phyloP scores from a whole-genome alignment of 35 echinoderm and acorn worm species.

The Diadema setosum region DNA sequence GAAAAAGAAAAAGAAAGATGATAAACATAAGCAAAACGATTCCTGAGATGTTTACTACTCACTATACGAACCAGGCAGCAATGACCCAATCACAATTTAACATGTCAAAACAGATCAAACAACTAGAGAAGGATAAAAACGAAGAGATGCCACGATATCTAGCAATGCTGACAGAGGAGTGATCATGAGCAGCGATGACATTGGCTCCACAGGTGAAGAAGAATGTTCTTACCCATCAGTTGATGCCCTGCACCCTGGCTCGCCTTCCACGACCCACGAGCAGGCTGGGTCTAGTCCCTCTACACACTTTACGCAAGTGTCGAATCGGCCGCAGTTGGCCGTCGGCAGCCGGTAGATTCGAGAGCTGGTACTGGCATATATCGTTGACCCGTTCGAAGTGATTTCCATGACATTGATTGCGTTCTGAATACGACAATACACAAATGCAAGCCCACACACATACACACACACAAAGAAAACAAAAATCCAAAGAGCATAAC shows the following conservation, averaged over 20 bases:
- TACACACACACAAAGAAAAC: too few relatives aligned
- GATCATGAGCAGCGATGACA: too few relatives aligned
- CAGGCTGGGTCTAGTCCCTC: background rate
- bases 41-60: background rate
- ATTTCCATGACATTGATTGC: background rate
- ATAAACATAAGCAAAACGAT: background rate
- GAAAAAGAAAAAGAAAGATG: background rate
- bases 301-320: background rate
- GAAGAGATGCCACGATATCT: background rate
- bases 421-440: background rate
- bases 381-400: background rate
- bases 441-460: too few relatives aligned
- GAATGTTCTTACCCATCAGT: background rate
- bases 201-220: too few relatives aligned
- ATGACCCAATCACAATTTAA: background rate
- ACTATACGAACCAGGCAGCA: background rate
- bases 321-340: background rate
- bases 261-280: background rate
- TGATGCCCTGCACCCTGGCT: background rate
- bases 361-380: background rate
- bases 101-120: background rate
- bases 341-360: background rate
- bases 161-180: too few relatives aligned
- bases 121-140: background rate
- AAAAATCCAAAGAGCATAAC: too few relatives aligned